A percentile compares a stretch with the other conserved stretches of the same genome.
phyloP scores from a whole-genome alignment of 2,797 vertebrate species.

The Natrix natrix region DNA sequence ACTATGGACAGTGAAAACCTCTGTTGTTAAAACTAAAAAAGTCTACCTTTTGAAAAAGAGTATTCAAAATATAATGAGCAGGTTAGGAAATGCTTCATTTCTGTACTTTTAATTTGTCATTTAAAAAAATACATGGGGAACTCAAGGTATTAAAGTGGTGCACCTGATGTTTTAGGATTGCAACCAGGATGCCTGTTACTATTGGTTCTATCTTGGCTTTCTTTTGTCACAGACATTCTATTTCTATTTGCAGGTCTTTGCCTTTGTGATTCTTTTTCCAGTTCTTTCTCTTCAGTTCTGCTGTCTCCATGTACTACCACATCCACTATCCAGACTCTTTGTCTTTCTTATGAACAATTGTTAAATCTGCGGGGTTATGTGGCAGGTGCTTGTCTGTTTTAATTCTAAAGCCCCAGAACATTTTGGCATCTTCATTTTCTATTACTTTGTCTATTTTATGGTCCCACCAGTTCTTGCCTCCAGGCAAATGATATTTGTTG shows the following conservation, averaged over 20 bases:
- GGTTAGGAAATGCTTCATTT: not conserved
- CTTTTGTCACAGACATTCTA: too few relatives aligned
- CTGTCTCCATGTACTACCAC: not conserved
- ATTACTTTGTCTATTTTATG: too few relatives aligned
- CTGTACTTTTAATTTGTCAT: not conserved
- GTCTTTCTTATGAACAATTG: not conserved
- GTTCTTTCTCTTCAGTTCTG: not conserved
- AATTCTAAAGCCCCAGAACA: not conserved
- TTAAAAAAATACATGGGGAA: not conserved
- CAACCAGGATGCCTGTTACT: too few relatives aligned
- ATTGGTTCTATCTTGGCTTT: too few relatives aligned
- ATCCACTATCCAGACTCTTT: not conserved
- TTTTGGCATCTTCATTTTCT: not conserved
- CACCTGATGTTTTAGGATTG: too few relatives aligned
- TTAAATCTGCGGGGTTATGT: not conserved
- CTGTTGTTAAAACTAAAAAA: not conserved
- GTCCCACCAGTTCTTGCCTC: too few relatives aligned
- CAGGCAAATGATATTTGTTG: too few relatives aligned
- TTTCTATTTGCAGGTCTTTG: not conserved
- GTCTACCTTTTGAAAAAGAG: not conserved
- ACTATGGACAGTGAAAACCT: not conserved
- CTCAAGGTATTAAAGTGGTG: not conserved
- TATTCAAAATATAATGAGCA: not conserved
- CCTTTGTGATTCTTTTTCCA: too few relatives aligned
- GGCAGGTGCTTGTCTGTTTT: not conserved